A percentile compares a stretch with the other conserved stretches of the same genome.
Conservation (phyloP, 1,140 invertebrate genomes). For the Zaprionus camerounensis region DNA sequence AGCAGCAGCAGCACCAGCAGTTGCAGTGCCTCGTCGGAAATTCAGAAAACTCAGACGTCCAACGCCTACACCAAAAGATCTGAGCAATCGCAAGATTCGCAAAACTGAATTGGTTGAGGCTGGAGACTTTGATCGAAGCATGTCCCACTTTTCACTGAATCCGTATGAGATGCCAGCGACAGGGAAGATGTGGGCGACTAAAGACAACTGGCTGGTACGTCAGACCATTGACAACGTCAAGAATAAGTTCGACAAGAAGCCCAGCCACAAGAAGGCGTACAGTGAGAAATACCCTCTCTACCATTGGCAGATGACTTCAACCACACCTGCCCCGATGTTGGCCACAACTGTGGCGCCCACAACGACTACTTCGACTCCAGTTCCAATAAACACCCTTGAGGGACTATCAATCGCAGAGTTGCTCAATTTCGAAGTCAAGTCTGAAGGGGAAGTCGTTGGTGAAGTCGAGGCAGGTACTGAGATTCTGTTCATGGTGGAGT, state of each 20-base stretch:
- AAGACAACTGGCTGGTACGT: slow-evolving; percentile 59
- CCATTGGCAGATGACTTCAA: neutral
- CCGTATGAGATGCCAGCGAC: slow-evolving; percentile 15
- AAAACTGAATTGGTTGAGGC: slow-evolving; percentile 45
- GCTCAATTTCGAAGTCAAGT: slow-evolving; percentile 18
- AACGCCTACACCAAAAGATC: slow-evolving; percentile 37
- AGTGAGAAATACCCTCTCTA: slow-evolving; percentile 20
- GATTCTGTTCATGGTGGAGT: slow-evolving; percentile 24
- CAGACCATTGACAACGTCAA: slow-evolving; percentile 47
- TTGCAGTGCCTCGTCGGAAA: neutral
- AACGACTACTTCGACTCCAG: slow-evolving; percentile 1
- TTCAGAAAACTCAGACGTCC: slow-evolving; percentile 10
- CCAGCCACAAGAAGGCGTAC: slow-evolving; percentile 34
- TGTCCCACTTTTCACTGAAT: neutral
- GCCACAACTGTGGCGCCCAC: slow-evolving; percentile 3
- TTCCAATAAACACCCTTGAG: neutral
- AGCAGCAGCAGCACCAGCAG: neutral
- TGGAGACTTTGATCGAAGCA: neutral
- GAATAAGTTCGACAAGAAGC: slow-evolving; percentile 34
- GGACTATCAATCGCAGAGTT: slow-evolving; percentile 31
- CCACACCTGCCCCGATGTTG: neutral
- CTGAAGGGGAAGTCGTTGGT: slow-evolving; percentile 12
- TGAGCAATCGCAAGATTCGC: slow-evolving; percentile 65
- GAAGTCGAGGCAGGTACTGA: slow-evolving; percentile 34
- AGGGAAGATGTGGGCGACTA: slow-evolving; percentile 33